phyloP scores from a whole-genome alignment of 2,797 vertebrate genomes.

The Thripadectes ignobilis region DNA sequence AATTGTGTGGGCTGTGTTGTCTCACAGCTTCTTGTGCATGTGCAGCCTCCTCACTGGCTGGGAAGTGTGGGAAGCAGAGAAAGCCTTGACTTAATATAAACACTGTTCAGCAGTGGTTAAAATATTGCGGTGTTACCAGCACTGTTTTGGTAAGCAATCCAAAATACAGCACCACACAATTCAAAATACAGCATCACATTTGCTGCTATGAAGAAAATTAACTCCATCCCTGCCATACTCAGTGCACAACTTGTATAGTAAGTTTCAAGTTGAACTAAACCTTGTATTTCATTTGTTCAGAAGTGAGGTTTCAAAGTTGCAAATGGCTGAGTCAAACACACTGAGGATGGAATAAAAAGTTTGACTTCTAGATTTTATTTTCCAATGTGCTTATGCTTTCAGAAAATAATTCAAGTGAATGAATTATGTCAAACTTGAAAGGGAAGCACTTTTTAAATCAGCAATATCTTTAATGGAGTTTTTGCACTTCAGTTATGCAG shows the following conservation, averaged over 20 bases:
- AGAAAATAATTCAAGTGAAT: background rate
- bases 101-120: background rate
- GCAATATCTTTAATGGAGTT: background rate
- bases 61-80: background rate
- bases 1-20: background rate
- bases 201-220: background rate
- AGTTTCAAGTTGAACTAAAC: background rate
- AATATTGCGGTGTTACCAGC: background rate
- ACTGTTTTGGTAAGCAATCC: background rate
- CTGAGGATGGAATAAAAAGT: background rate
- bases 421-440: background rate
- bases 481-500: background rate
- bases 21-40: background rate
- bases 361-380: background rate
- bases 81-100: background rate
- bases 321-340: background rate
- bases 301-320: background rate
- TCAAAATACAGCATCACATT: background rate
- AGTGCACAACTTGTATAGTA: background rate
- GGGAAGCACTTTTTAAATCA: background rate
- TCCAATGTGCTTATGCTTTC: background rate
- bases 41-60: background rate
- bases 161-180: background rate
- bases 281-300: background rate
- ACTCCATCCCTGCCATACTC: background rate